Base-by-base conservation (phyloP, 2,113 vertebrate genomes). In the Amblyornis subalaris region DNA sequence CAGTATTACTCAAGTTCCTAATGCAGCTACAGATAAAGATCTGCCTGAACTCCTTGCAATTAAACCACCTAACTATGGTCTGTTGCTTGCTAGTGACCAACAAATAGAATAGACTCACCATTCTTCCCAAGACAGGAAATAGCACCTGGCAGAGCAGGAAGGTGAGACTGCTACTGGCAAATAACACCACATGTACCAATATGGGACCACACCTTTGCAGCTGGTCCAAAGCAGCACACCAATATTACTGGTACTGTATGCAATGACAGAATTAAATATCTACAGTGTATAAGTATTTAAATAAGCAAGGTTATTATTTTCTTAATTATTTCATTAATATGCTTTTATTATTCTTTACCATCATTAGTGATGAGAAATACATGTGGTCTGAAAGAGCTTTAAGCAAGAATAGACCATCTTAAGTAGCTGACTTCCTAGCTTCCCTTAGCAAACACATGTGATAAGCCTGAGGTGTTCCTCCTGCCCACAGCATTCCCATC, bases 401-500 rank as follows among this genome's bases (percentile, higher is more conserved):
- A 86, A 61, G 54, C 35, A 79, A 72, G 28, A 90, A 72, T 0
- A 85, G 58, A 54, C 29, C 29, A 24, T 54, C 12, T 38, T 48
- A 58, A 77, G 42, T 33, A 64, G 64, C 40, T 54, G 55, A 62
- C 44, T 16, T 47, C 35, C 25, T 29, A 9, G 36, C 31, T 69
- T 83, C 33, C 47, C 35, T 54, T 35, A 58, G 64, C 72, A 69
- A 77, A 79, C 9, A 7, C 1, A 0, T 29, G 26, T 0, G 0
- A 2, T 31, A 58, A 79, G 26, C 19, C 15, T 33, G n/a, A 47
- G 36, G 31, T 82, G 33, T 45, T 78, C 29, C 14, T 84, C 29
- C 42, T 55, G 36, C 44, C 78, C 47, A 26, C 64, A 42, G 50
- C 14, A 26, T 13, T 65, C 50, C 50, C 45, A 38, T 7, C 1